Evolutionary conservation across 92 coral and sea anemone species (phyloP).

Genomic region (Blastomussa wellsi): DNA sequence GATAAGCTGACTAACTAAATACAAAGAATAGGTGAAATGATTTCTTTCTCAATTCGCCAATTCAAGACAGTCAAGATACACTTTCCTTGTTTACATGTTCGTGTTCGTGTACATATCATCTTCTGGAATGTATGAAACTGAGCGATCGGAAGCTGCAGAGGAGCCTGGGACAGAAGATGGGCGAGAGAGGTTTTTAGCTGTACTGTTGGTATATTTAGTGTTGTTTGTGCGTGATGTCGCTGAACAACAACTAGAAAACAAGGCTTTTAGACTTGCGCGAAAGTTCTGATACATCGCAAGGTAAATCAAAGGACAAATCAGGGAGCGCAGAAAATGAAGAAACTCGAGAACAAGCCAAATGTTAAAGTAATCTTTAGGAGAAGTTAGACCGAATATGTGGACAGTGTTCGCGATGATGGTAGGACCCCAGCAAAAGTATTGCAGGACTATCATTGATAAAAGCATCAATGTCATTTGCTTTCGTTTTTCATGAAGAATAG

Average conservation of each 20-base stretch:
- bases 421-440: constrained; percentile 79
- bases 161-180: constrained; percentile 33
- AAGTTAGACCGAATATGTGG: constrained; percentile 34
- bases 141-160: constrained; percentile 42
- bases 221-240: constrained; percentile 6
- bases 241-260: constrained; percentile 47
- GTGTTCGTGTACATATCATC: constrained; percentile 23
- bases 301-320: constrained; percentile 70
- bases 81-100: neutral
- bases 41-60: neutral
- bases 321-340: constrained; percentile 64
- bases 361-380: constrained; percentile 51
- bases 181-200: constrained; percentile 9
- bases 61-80: neutral
- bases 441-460: constrained; percentile 47
- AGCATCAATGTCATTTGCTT: constrained; percentile 57
- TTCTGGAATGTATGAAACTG: constrained; percentile 28
- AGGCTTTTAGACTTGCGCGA: constrained; percentile 48
- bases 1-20: neutral
- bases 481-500: constrained; percentile 76
- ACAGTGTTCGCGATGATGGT: constrained; percentile 51
- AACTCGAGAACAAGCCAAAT: constrained; percentile 75
- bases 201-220: neutral
- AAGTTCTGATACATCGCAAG: constrained; percentile 62
- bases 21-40: neutral